These are phyloP conservation scores for Sitophilus oryzae DNA, from an alignment of 1,140 invertebrate genomes.

Conservation along the genomic window DNA sequence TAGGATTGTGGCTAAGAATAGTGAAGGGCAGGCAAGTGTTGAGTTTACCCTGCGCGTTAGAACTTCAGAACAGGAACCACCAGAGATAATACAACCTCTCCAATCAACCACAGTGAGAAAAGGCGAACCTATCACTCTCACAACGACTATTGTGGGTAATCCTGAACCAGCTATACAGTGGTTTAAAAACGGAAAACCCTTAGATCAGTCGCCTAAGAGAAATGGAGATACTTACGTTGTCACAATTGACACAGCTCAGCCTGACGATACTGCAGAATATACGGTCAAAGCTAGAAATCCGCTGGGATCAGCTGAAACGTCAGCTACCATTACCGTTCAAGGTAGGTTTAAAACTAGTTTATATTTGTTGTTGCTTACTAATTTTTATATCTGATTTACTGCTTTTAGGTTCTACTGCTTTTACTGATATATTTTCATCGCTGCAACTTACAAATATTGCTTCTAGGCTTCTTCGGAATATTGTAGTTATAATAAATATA, in stretches of 20 bases:
- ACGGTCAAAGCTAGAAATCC: slow-evolving; percentile 73
- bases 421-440: no score
- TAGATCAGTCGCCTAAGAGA: slow-evolving; percentile 54
- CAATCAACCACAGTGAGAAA: slow-evolving; percentile 67
- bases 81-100: slow-evolving; percentile 74
- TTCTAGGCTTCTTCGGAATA: no score
- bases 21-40: slow-evolving; percentile 81
- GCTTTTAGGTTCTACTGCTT: no score
- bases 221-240: slow-evolving; percentile 64
- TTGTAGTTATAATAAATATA: no score
- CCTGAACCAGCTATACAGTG: slow-evolving; percentile 73
- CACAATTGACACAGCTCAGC: slow-evolving; percentile 59
- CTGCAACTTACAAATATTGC: no score
- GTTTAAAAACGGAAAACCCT: slow-evolving; percentile 69
- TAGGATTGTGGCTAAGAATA: slow-evolving; percentile 80
- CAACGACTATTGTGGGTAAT: slow-evolving; percentile 72
- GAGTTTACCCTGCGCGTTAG: slow-evolving; percentile 77
- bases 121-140: slow-evolving; percentile 69
- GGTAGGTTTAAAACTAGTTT: no score
- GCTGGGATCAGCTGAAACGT: slow-evolving; percentile 68
- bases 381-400: no score
- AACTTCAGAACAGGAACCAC: slow-evolving; percentile 68
- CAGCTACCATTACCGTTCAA: slow-evolving; percentile 71
- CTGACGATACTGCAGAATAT: slow-evolving; percentile 71
- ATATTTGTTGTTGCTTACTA: no score